A percentile compares a stretch with the other conserved stretches of the same genome.
Conservation (phyloP, 2,113 vertebrate genomes). For the Notothenia rossii region DNA sequence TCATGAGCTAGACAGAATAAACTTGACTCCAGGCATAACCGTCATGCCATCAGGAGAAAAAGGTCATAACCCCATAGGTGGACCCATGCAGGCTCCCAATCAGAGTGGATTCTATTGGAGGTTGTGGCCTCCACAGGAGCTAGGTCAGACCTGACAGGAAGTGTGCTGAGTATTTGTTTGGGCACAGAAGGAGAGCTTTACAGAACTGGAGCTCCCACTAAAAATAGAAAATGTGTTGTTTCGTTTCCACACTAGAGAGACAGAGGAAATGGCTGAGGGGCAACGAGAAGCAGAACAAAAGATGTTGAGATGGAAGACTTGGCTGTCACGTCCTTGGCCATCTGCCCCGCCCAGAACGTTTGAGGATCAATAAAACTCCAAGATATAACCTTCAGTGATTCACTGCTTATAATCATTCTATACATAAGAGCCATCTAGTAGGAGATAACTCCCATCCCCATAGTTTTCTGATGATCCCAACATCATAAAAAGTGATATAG, state of each 20-base stretch:
- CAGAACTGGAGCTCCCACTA: slow-evolving; percentile 63
- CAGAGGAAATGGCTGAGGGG: slow-evolving; percentile 59
- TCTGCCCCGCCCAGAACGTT: slow-evolving; percentile 53
- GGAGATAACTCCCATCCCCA: slow-evolving; percentile 67
- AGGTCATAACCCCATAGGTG: slow-evolving; percentile 55
- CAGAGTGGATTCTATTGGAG: slow-evolving; percentile 42
- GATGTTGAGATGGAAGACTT: slow-evolving; percentile 55
- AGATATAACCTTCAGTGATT: slow-evolving; percentile 67
- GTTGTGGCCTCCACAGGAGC: slow-evolving; percentile 27
- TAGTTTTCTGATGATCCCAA: slow-evolving; percentile 66
- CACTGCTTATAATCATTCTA: slow-evolving; percentile 61
- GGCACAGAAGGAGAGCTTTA: slow-evolving; percentile 16
- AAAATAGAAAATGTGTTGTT: slow-evolving; percentile 60
- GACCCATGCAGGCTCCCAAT: slow-evolving; percentile 34
- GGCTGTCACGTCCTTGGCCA: slow-evolving; percentile 74
- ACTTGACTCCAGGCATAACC: background rate
- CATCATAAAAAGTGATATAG: slow-evolving; percentile 44
- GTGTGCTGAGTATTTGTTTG: background rate
- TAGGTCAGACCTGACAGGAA: slow-evolving; percentile 64
- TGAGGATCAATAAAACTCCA: slow-evolving; percentile 70
- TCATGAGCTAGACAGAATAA: background rate
- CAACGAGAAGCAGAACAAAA: slow-evolving; percentile 57
- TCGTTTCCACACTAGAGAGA: slow-evolving; percentile 45
- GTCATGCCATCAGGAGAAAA: slow-evolving; percentile 29
- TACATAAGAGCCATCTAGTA: slow-evolving; percentile 40